Evolutionary conservation across 2,113 vertebrate species (phyloP), one percentile per base, ranked within the genome.

Genomic region (Nothocercus julius): DNA sequence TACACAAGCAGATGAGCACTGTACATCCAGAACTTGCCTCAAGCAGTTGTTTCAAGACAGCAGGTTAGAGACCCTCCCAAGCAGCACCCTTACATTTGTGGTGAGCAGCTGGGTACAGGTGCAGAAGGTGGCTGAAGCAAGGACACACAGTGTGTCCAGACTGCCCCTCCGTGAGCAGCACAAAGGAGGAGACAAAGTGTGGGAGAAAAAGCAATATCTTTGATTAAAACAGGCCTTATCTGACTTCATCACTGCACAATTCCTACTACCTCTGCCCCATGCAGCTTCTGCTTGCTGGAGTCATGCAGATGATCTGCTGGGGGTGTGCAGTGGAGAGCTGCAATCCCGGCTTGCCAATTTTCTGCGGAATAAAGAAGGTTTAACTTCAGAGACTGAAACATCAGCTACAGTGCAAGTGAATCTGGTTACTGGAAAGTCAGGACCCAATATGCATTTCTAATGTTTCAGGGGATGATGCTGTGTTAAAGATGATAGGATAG

Each of bases 401-500:
- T 58, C 83, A 92, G 22, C 1, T 7, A 95, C 85, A 86, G 59
- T 78, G 78, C 69, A 94, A 96, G 90, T 95, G 86, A 97, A 95
- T 94, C 59, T 74, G 83, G 70, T 95, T 94, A 92, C 93, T 96
- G 95, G 95, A 96, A 97, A 96, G 91, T 69, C 89, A 93, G 88
- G 69, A 91, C 56, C 76, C 63, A 61, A 42, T 82, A 75, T 11
- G 6, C 53, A 49, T 82, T 82, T 93, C 89, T 93, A 92, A 75
- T 93, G 85, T 95, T 97, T 90, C 21, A 5, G 86, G 38, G 76
- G 19, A 87, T 96, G 79, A 90, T 87, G 87, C 59, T 85, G 68
- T 66, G 82, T 91, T 82, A 76, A 86, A 96, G 95, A 97, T 97
- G 85, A 97, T 82, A 96, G 94, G 95, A 92, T 97, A 93, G 79